Evolutionary conservation across 2,113 vertebrate species (phyloP).

Genomic region (Hippoglossus stenolepis): DNA sequence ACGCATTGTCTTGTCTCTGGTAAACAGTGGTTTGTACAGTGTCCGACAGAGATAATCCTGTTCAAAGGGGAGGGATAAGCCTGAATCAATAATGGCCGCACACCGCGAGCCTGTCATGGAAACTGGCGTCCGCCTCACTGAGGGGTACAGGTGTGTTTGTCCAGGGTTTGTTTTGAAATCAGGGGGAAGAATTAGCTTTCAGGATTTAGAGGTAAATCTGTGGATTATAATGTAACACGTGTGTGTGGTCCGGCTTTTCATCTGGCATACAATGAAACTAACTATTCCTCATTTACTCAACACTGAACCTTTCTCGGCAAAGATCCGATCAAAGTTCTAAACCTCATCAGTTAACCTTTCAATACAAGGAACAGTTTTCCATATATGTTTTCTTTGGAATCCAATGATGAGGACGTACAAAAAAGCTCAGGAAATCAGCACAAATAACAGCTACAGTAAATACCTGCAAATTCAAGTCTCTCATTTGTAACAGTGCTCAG

Average conservation of each 20-base stretch:
- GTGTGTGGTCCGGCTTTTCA: background rate
- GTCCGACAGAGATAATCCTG: conserved; percentile 59
- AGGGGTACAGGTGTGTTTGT: conserved; percentile 12
- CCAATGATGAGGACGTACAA: background rate
- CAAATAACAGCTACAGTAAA: background rate
- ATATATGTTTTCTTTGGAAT: background rate
- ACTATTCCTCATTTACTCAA: conserved; percentile 10
- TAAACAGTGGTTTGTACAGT: conserved; percentile 58
- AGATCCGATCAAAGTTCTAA: background rate
- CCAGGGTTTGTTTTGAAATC: conserved; percentile 23
- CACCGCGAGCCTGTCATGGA: conserved; percentile 32
- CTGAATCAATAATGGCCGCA: conserved; percentile 65
- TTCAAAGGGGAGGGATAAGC: conserved; percentile 54
- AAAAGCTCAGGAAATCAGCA: no score
- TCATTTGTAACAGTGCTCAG: background rate
- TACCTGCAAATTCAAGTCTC: background rate
- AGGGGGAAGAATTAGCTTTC: conserved; percentile 27
- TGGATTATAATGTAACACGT: conserved; percentile 20
- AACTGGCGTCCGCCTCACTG: conserved; percentile 21
- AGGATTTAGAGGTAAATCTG: conserved; percentile 21
- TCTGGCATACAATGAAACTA: conserved; percentile 14
- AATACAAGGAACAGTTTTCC: conserved; percentile 1
- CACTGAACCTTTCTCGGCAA: background rate
- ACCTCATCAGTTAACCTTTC: conserved; percentile 8
- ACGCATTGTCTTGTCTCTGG: conserved; percentile 52